phyloP scores from a whole-genome alignment of 2,888 invertebrate species.

The Zelleria hepariella region DNA sequence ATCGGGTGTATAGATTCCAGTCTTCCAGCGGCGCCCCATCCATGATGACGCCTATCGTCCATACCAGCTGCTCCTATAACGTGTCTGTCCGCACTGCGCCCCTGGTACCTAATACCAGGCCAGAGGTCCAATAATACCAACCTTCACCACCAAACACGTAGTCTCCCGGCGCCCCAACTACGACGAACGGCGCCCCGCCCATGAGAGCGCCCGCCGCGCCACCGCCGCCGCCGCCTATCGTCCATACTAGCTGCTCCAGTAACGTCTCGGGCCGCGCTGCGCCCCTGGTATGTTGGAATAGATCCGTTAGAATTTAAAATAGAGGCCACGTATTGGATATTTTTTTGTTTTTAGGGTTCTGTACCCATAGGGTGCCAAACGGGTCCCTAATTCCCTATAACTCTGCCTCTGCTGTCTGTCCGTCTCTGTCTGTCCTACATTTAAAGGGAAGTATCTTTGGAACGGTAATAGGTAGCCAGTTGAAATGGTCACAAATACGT shows the following conservation, averaged over 20 bases:
- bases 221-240: slow-evolving; percentile 37
- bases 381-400: too few species aligned
- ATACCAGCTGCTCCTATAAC: slow-evolving; percentile 55
- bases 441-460: too few species aligned
- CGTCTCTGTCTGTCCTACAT: too few species aligned
- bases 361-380: too few species aligned
- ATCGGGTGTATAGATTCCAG: too few species aligned
- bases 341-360: too few species aligned
- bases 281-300: slow-evolving; percentile 2
- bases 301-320: neutral
- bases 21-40: slow-evolving; percentile 58
- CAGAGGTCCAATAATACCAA: slow-evolving; percentile 15
- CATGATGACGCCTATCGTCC: slow-evolving; percentile 52
- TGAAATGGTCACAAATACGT: too few species aligned
- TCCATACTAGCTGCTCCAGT: slow-evolving; percentile 58
- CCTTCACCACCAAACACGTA: slow-evolving; percentile 65
- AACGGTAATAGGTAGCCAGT: too few species aligned
- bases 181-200: slow-evolving; percentile 55
- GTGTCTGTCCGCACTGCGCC: slow-evolving; percentile 32
- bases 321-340: too few species aligned
- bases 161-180: slow-evolving; percentile 62
- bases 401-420: too few species aligned
- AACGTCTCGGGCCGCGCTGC: slow-evolving; percentile 38
- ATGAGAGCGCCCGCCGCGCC: slow-evolving; percentile 36
- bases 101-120: slow-evolving; percentile 3